Evolutionary conservation across 2,113 vertebrate species (phyloP).

Genomic region (Coregonus clupeaformis): DNA sequence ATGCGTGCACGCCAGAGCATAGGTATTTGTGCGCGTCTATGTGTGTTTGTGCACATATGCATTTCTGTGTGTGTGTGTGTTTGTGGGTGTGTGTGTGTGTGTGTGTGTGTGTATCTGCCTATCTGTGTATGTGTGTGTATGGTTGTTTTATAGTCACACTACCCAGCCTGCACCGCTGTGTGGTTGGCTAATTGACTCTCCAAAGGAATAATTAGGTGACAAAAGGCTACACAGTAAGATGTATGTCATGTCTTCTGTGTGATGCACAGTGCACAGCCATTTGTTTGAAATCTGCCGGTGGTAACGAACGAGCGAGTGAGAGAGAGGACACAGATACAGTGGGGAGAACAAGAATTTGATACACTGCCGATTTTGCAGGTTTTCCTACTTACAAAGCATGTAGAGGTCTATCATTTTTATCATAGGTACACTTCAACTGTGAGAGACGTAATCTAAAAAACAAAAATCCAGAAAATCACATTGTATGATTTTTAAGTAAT

Average conservation of each 20-base stretch:
- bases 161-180: conserved; percentile 29
- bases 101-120: neutral
- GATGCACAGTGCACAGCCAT: conserved; percentile 48
- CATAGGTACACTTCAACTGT: too few species aligned
- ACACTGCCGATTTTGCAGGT: too few species aligned
- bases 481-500: too few species aligned
- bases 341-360: too few species aligned
- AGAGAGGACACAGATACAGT: too few species aligned
- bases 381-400: too few species aligned
- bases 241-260: conserved; percentile 53
- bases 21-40: neutral
- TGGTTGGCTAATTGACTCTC: conserved; percentile 73
- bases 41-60: conserved; percentile 3
- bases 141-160: conserved; percentile 10
- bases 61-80: too few species aligned
- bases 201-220: conserved; percentile 72
- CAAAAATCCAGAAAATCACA: too few species aligned
- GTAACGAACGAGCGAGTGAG: conserved; percentile 30
- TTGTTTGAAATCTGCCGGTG: conserved; percentile 54
- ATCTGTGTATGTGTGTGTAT: conserved; percentile 15
- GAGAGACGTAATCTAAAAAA: too few species aligned
- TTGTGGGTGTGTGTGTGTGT: too few species aligned
- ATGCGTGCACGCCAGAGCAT: neutral
- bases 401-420: too few species aligned
- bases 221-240: conserved; percentile 56